Evolutionary conservation across 2,888 invertebrate species (phyloP).

Genomic region (Tetrapedia diversipes): DNA sequence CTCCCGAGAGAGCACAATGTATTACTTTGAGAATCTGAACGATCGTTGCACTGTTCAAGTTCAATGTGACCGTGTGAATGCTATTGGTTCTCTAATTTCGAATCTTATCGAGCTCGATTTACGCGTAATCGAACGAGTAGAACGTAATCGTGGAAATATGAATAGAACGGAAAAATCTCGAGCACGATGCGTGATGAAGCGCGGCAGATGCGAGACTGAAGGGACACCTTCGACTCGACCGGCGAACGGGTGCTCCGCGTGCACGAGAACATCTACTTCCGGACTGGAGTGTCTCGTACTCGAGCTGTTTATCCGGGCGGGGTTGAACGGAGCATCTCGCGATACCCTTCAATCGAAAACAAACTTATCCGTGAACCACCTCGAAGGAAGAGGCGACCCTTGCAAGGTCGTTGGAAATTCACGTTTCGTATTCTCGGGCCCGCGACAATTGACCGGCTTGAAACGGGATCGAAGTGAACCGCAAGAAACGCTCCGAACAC

Average conservation of each 20-base stretch:
- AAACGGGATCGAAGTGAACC: slow-evolving; percentile 22
- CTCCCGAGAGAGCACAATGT: not conserved
- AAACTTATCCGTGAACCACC: not conserved
- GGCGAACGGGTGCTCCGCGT: not conserved
- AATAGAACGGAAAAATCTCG: not conserved
- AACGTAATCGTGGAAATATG: not conserved
- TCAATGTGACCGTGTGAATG: too few species aligned
- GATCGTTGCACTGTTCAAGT: not conserved
- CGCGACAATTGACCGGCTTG: slow-evolving; percentile 24
- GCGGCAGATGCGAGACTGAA: not conserved
- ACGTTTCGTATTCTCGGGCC: not conserved
- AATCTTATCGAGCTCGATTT: not conserved
- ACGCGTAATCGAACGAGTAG: too few species aligned
- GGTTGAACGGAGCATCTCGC: not conserved
- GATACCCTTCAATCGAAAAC: not conserved
- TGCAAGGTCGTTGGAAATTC: not conserved
- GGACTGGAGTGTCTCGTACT: not conserved
- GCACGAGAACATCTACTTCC: not conserved
- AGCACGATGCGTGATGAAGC: not conserved
- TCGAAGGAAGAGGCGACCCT: too few species aligned
- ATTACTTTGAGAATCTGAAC: not conserved
- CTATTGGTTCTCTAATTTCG: not conserved
- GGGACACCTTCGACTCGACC: not conserved
- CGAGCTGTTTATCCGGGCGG: not conserved
- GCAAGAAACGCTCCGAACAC: slow-evolving; percentile 48